phyloP scores from a whole-genome alignment of 2,113 vertebrate species.

The Rhynchopsitta pachyrhyncha region DNA sequence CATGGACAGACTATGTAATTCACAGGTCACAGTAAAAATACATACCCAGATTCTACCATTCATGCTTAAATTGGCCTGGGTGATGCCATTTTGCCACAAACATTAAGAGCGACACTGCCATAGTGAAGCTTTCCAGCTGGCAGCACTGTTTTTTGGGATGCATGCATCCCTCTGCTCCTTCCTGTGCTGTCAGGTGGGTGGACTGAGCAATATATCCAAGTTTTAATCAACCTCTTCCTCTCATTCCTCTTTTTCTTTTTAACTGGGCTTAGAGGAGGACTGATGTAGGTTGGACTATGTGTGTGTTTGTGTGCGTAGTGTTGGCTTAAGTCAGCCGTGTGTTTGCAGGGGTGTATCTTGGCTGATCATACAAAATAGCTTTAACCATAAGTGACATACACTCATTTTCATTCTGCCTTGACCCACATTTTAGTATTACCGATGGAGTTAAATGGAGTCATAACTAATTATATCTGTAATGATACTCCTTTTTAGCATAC shows the following conservation, averaged over 20 bases:
- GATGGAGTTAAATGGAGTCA: neutral
- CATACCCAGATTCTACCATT: neutral
- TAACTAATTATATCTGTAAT: conserved; percentile 14
- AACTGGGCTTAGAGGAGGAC: neutral
- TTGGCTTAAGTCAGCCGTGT: neutral
- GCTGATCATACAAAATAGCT: neutral
- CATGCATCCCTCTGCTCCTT: neutral
- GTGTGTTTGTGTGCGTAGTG: neutral
- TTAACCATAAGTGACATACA: neutral
- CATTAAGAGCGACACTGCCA: accelerated
- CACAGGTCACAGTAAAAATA: neutral
- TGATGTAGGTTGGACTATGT: neutral
- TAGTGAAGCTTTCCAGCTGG: neutral
- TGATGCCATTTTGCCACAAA: neutral
- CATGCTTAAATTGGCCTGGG: neutral
- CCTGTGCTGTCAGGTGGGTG: neutral
- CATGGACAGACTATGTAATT: neutral
- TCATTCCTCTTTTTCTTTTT: neutral
- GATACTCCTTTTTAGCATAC: neutral
- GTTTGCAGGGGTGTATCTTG: neutral
- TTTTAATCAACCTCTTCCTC: neutral
- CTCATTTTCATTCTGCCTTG: neutral
- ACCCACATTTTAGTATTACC: conserved; percentile 6
- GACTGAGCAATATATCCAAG: neutral
- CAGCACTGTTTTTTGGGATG: accelerated